A percentile compares a stretch with the other conserved stretches of the same genome.
Evolutionary conservation across 2,888 invertebrate genomes (phyloP).

Genomic region (Artemia sinica): DNA sequence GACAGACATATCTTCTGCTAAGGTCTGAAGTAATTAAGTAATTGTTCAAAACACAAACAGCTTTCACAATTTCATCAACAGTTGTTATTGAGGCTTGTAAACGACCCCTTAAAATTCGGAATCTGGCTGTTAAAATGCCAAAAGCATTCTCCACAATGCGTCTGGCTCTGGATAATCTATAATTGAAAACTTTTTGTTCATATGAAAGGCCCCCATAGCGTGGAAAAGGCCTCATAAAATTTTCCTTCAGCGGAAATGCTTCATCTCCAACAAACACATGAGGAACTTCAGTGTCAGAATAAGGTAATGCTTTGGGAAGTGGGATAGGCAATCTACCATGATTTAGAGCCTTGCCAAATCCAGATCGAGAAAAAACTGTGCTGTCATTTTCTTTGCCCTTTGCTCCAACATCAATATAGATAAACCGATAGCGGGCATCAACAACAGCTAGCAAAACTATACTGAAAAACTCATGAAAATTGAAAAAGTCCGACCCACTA

Average conservation of each 20-base stretch:
- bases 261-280: slow-evolving; percentile 25
- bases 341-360: neutral
- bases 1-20: too few species aligned
- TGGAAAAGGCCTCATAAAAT: slow-evolving; percentile 17
- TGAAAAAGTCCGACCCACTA: slow-evolving; percentile 21
- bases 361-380: neutral
- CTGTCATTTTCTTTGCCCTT: slow-evolving; percentile 5
- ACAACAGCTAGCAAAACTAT: neutral
- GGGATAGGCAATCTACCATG: neutral
- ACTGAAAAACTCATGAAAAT: neutral
- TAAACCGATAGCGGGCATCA: neutral
- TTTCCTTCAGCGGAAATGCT: slow-evolving; percentile 18
- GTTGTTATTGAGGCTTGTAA: too few species aligned
- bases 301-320: neutral
- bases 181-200: slow-evolving; percentile 18
- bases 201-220: neutral
- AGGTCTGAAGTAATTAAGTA: too few species aligned
- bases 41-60: neutral
- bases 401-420: neutral
- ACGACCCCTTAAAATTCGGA: too few species aligned
- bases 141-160: too few species aligned
- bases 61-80: too few species aligned
- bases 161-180: neutral
- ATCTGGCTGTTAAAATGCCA: too few species aligned
- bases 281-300: neutral